phyloP scores from a whole-genome alignment of 2,888 invertebrate genomes.

The Deroplatys truncata region DNA sequence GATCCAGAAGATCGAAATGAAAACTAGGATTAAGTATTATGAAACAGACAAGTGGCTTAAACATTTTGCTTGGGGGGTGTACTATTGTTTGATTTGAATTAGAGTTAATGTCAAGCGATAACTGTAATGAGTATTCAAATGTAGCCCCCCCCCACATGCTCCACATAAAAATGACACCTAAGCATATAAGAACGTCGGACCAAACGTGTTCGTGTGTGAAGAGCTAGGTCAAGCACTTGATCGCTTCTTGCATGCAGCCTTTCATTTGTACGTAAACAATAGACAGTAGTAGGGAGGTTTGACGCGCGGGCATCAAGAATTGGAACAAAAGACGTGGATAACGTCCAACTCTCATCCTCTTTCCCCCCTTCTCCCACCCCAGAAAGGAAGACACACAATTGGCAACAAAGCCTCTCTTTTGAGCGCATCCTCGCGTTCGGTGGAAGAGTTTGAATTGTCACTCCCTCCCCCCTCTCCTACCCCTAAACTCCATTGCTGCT shows the following conservation, averaged over 20 bases:
- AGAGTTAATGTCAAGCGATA: too few species aligned
- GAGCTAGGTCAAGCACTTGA: constrained; percentile 19
- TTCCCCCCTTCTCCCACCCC: background rate
- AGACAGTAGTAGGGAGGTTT: constrained; percentile 25
- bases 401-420: constrained; percentile 31
- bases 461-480: constrained; percentile 11
- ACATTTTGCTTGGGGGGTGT: too few species aligned
- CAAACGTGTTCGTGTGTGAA: background rate
- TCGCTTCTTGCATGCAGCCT: constrained; percentile 21
- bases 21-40: too few species aligned
- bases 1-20: too few species aligned
- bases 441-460: constrained; percentile 31
- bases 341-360: constrained; percentile 25
- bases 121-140: too few species aligned
- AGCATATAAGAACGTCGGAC: background rate
- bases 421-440: constrained; percentile 21
- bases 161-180: too few species aligned
- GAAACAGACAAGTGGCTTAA: background rate
- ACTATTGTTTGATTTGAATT: too few species aligned
- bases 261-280: constrained; percentile 31
- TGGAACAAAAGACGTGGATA: constrained; percentile 32
- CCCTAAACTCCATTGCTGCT: constrained; percentile 10
- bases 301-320: constrained; percentile 32
- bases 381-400: constrained; percentile 32
- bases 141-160: too few species aligned